A percentile compares a stretch with the other conserved stretches of the same genome.
Evolutionary conservation across 2,797 vertebrate genomes (phyloP).

Genomic region (Poecilia wingei): DNA sequence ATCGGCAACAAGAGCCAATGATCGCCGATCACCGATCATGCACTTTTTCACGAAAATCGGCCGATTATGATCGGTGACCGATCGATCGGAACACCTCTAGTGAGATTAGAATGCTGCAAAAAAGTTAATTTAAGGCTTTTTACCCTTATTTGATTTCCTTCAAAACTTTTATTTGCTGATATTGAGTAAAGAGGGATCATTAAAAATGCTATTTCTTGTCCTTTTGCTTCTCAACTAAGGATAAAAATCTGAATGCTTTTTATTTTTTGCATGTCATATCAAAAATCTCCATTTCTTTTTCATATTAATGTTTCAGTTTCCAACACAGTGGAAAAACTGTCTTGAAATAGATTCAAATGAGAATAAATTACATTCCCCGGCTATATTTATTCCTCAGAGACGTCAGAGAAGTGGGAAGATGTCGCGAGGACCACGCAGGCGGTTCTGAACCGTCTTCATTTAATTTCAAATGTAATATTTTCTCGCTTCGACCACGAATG

Average conservation of each 20-base stretch:
- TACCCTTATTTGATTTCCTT: not conserved
- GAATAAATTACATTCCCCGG: not conserved
- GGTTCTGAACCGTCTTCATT: not conserved
- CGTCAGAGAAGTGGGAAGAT: not conserved
- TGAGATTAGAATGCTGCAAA: not conserved
- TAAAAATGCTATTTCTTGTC: not conserved
- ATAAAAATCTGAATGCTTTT: not conserved
- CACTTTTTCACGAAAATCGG: too few relatives aligned
- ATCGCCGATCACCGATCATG: too few relatives aligned
- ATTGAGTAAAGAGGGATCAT: too few relatives aligned
- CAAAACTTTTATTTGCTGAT: not conserved
- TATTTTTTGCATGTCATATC: not conserved
- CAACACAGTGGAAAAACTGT: not conserved
- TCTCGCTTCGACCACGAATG: not conserved
- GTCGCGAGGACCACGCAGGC: not conserved
- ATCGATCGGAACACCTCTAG: too few relatives aligned
- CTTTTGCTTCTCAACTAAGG: not conserved
- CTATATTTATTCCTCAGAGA: not conserved
- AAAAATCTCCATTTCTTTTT: not conserved
- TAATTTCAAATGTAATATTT: not conserved
- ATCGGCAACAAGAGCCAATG: too few relatives aligned
- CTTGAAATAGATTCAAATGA: not conserved
- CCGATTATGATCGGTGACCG: too few relatives aligned
- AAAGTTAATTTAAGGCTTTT: not conserved
- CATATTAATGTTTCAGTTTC: not conserved